Evolutionary conservation across 2,797 vertebrate species (phyloP), one percentile per base, ranked within the genome.

Genomic region (Enoplosus armatus): DNA sequence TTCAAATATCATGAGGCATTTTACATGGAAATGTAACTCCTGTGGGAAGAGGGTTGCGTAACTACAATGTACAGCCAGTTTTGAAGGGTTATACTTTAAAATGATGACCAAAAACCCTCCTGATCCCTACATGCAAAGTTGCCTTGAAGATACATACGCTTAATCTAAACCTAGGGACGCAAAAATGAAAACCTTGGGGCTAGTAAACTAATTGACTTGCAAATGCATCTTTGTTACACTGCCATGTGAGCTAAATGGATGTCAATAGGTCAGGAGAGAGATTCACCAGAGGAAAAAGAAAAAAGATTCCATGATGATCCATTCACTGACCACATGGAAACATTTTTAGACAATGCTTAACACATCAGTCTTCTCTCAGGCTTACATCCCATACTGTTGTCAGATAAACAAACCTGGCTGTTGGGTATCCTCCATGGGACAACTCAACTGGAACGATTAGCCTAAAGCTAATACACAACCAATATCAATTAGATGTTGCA

Each of bases 201-300:
- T 89, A 80, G 70, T 88, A 90, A 64, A 73, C 82, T 91, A 92
- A 93, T 93, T 92, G 87, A 94, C 85, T 94, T 94, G 91, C 92
- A 94, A 93, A 94, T 95, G 65, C 54, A 27, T 83, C 85, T 85
- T 87, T 89, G 88, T 89, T 88, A 65, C 78, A 69, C 61, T 66
- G 86, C 60, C 69, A 72, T 71, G 80, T 59, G 79, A 85, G 86
- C 79, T 87, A 85, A 92, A 85, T 79, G 71, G 85, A 81, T 89
- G 90, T 91, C 92, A 93, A 88, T 84, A 86, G 90, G 90, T 94
- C 93, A 92, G 73, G 60, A 69, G 14, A 69, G 14, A 33, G 74
- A 84, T 73, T 82, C 75, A 67, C 51, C 55, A 18, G 37, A 37
- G 69, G 56, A 65, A 65, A 33, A 26, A 15, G 20, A 35, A 22